Evolutionary conservation across 2,888 invertebrate genomes (phyloP).

Genomic region (Charanyca ferruginea): DNA sequence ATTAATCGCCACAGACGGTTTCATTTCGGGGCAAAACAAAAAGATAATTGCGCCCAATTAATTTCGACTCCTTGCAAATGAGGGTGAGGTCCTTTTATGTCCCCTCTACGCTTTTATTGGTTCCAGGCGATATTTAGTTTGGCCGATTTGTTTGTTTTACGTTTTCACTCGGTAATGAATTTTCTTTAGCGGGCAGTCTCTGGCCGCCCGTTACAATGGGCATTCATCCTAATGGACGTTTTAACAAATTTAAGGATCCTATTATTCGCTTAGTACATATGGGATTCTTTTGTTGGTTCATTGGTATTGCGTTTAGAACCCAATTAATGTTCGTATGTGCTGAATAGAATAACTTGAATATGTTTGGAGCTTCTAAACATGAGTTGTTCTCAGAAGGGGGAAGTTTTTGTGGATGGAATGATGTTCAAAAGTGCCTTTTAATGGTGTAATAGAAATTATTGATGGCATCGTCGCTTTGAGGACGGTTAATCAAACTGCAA

Average conservation of each 20-base stretch:
- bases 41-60: conserved; percentile 89
- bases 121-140: conserved; percentile 75
- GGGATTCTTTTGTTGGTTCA: conserved; percentile 40
- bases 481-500: too few relatives aligned
- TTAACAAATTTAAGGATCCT: conserved; percentile 57
- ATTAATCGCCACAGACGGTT: conserved; percentile 83
- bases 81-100: conserved; percentile 77
- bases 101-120: conserved; percentile 79
- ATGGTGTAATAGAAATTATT: too few relatives aligned
- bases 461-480: too few relatives aligned
- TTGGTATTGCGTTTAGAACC: conserved; percentile 20
- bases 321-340: conserved; percentile 27
- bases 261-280: conserved; percentile 33
- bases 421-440: too few relatives aligned
- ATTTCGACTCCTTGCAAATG: conserved; percentile 86
- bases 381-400: neutral
- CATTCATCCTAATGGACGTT: conserved; percentile 60
- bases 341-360: conserved; percentile 9
- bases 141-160: conserved; percentile 81
- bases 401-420: too few relatives aligned
- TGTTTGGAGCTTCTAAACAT: neutral
- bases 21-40: conserved; percentile 84
- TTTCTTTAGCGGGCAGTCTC: conserved; percentile 68
- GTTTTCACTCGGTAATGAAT: conserved; percentile 74
- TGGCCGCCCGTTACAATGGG: conserved; percentile 51